These are phyloP conservation scores for Petrocephalus microphthalmus DNA, from an alignment of 2,113 vertebrate species.

Conservation along the genomic window DNA sequence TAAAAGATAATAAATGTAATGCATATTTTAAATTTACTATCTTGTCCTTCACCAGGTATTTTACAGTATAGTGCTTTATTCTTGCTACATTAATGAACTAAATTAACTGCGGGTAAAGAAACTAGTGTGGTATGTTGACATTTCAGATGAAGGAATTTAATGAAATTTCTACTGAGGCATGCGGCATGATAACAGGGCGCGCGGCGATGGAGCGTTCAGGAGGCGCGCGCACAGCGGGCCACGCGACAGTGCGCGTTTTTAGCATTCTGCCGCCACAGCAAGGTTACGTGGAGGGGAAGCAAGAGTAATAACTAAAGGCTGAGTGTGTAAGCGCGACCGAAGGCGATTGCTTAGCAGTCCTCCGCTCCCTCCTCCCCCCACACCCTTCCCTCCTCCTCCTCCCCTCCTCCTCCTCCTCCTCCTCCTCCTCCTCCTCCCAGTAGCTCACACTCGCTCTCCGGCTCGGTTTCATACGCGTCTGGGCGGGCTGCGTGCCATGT, in stretches of 20 bases:
- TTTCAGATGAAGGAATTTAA: slow-evolving; percentile 1
- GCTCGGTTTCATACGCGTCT: slow-evolving; percentile 1
- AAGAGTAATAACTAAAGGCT: slow-evolving; percentile 7
- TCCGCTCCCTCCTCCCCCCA: neutral
- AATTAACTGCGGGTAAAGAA: neutral
- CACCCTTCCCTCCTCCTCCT: neutral
- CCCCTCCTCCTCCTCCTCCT: neutral
- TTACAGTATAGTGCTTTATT: neutral
- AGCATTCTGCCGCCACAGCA: slow-evolving; percentile 19
- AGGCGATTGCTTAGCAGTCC: slow-evolving; percentile 38
- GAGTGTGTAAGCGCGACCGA: slow-evolving; percentile 17
- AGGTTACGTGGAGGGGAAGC: slow-evolving; percentile 20
- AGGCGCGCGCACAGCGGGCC: slow-evolving; percentile 40
- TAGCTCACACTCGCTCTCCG: neutral
- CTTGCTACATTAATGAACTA: neutral
- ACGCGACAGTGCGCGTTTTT: slow-evolving; percentile 23
- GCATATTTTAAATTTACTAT: slow-evolving; percentile 10
- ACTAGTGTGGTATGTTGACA: neutral
- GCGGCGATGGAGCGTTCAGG: slow-evolving; percentile 24
- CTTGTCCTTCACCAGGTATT: neutral
- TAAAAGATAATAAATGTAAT: neutral
- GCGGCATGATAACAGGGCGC: neutral
- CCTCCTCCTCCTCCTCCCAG: neutral
- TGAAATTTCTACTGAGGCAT: slow-evolving; percentile 18
- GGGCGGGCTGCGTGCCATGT: neutral